These are phyloP conservation scores for Himalopsyche anomala DNA, from an alignment of 2,888 invertebrate species.

Conservation along the genomic window DNA sequence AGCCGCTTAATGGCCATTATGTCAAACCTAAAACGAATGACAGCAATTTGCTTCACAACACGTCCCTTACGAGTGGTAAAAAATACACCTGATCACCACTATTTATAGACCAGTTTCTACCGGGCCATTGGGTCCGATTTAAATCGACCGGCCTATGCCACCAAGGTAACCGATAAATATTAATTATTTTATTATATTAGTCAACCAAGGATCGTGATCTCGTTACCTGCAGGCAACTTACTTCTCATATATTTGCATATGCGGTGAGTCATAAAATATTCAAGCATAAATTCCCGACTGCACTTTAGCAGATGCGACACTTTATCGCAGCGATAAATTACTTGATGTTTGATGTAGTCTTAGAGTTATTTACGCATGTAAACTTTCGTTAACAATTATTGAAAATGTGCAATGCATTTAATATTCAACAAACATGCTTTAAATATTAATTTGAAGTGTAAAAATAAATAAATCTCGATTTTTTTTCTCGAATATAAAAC, in stretches of 20 bases:
- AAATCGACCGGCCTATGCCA: slow-evolving; percentile 35
- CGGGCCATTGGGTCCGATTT: slow-evolving; percentile 41
- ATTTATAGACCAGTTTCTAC: slow-evolving; percentile 54
- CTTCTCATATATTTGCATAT: background rate
- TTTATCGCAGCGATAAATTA: no score
- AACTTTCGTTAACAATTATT: no score
- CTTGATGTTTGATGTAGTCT: no score
- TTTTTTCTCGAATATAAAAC: no score
- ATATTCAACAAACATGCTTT: no score
- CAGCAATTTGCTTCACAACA: slow-evolving; percentile 57
- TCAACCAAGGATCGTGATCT: background rate
- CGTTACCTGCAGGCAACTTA: background rate
- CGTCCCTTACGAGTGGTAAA: slow-evolving; percentile 40
- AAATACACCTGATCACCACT: slow-evolving; percentile 46
- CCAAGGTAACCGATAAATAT: slow-evolving; percentile 8
- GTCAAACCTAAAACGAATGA: slow-evolving; percentile 60
- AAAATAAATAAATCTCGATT: no score
- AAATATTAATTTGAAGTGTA: no score
- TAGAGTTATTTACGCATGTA: no score
- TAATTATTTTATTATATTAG: slow-evolving; percentile 21
- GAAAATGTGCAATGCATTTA: no score
- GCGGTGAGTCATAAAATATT: background rate
- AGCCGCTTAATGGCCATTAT: slow-evolving; percentile 53
- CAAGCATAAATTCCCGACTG: background rate
- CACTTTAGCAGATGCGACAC: background rate